A percentile compares a stretch with the other conserved stretches of the same genome.
Conservation (phyloP, 2,113 vertebrate genomes). For the Cairina moschata region DNA sequence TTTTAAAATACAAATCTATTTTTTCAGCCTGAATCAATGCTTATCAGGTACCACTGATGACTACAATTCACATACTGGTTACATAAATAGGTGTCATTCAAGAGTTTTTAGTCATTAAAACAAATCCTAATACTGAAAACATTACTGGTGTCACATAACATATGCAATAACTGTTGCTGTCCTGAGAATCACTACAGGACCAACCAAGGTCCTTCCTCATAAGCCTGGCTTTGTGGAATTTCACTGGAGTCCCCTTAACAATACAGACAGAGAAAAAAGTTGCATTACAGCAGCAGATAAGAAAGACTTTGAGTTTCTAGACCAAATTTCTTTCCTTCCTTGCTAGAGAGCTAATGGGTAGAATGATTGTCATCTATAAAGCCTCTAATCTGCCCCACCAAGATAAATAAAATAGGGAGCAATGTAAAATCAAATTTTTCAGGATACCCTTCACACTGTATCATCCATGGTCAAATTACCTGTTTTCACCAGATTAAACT, state of each 20-base stretch:
- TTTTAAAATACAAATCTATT: neutral
- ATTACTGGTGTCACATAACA: neutral
- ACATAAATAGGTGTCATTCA: neutral
- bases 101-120: neutral
- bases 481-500: slow-evolving; percentile 40
- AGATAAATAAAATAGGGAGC: slow-evolving; percentile 20
- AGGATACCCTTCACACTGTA: slow-evolving; percentile 23
- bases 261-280: neutral
- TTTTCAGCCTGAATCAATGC: neutral
- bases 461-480: slow-evolving; percentile 33
- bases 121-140: neutral
- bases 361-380: slow-evolving; percentile 33
- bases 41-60: neutral
- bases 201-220: neutral
- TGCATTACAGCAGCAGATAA: slow-evolving; percentile 45
- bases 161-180: neutral
- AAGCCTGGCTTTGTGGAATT: neutral
- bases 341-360: neutral
- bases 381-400: slow-evolving; percentile 36
- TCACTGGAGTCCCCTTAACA: neutral
- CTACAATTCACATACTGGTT: neutral
- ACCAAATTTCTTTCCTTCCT: slow-evolving; percentile 34
- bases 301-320: slow-evolving; percentile 13
- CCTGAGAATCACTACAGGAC: neutral
- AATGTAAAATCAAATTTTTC: slow-evolving; percentile 31